Evolutionary conservation across 2,113 vertebrate species (phyloP).

Genomic region (Ovis aries): ARS-UI_Ramb_v3.0 NC_056056.1:99048501-99049000

Average conservation of each 20-base stretch:
- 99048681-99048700: neutral
- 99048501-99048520: neutral
- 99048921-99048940: neutral
- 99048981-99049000: neutral
- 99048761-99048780: accelerated
- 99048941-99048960: neutral
- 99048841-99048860: neutral
- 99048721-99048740: neutral
- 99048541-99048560: neutral
- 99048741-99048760: neutral
- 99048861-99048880: neutral
- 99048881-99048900: neutral
- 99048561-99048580: neutral
- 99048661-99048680: neutral
- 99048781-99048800: neutral
- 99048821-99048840: neutral
- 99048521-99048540: neutral
- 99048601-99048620: neutral
- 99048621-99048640: neutral
- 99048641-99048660: neutral
- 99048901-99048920: neutral
- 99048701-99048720: neutral
- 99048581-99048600: neutral
- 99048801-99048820: neutral
- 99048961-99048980: neutral